Percentiles rank a stretch among this genome's conserved stretches.
phyloP scores from a whole-genome alignment of 1,140 invertebrate genomes.

The Bombus waltoni region DNA sequence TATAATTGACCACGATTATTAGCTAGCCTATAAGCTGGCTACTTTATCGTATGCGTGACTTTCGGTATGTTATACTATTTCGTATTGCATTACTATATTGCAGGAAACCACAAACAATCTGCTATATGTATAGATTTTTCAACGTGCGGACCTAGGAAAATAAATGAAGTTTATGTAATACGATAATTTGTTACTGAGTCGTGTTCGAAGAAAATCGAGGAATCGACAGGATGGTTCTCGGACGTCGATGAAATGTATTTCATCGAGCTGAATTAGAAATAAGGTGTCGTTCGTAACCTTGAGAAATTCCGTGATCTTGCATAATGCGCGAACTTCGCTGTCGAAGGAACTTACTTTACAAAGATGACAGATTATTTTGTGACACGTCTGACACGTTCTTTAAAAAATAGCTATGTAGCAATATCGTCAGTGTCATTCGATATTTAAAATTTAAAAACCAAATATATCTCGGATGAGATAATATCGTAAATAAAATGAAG shows the following conservation, averaged over 20 bases:
- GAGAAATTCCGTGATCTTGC: conserved; percentile 44
- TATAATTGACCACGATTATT: conserved; percentile 73
- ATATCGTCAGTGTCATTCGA: not conserved
- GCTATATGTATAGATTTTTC: not conserved
- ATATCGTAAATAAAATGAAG: too few relatives aligned
- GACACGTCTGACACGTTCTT: not conserved
- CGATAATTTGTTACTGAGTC: not conserved
- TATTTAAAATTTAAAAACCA: not conserved
- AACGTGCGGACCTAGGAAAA: not conserved
- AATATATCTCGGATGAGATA: too few relatives aligned
- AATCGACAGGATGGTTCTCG: not conserved
- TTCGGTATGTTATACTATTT: conserved; percentile 1
- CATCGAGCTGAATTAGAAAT: conserved; percentile 13
- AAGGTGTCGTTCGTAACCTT: conserved; percentile 19
- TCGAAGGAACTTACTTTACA: conserved; percentile 15
- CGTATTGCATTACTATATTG: not conserved
- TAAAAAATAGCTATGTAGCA: not conserved
- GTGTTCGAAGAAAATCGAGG: not conserved
- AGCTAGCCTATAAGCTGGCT: conserved; percentile 41
- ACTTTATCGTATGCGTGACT: conserved; percentile 49
- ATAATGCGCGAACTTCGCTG: conserved; percentile 37
- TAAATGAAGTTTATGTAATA: not conserved
- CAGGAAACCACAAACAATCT: too few relatives aligned
- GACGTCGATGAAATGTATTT: not conserved
- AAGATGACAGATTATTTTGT: not conserved